Base-by-base conservation (phyloP, 2,888 invertebrate genomes). In the Unio pictorum region DNA sequence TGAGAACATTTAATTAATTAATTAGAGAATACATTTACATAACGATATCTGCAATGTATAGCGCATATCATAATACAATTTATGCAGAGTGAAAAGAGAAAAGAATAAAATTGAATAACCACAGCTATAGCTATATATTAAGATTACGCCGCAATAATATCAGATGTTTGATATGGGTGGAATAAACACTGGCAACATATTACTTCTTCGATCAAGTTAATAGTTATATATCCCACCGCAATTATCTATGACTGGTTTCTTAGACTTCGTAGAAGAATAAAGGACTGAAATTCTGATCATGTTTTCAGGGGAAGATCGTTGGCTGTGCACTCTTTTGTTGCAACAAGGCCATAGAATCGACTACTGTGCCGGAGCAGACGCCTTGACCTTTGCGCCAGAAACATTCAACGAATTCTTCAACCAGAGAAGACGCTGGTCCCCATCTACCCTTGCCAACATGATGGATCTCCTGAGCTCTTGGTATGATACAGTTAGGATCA, bases 371-470 rank as follows among this genome's bases (percentile, higher is more conserved):
- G 88, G 88, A 6, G 86, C 89, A 4, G 88, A 88, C 73, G 87
- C 88, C 55, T 71, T 86, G 75, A 89, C 89, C 66, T 86, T 82
- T 80, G 87, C 88, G 15, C 89, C 89, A 8, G 88, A 88, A 81
- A 86, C 86, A 6, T 89, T 89, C 76, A 84, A 86, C 74, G 89
- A 89, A 76, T 89, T 89, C 78, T 89, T 87, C 81, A 89, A 88
- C 74, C 89, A 88, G 76, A 78, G 89, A 8, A 78, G 88, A 61
- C 81, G 89, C 4, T 89, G 89, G 89, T 85, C 86, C 23, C 88
- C 89, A 3, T 88, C 88, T 6, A 89, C 89, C 7, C 71, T 89
- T 65, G 88, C 89, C 61, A 89, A 89, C 81, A 85, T 88, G 81
- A 84, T 88, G 79, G 88, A 88, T 66, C 82, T 89, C 58, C 78